These are phyloP conservation scores for Melolontha melolontha DNA, from an alignment of 2,888 invertebrate genomes.

Conservation along the genomic window DNA sequence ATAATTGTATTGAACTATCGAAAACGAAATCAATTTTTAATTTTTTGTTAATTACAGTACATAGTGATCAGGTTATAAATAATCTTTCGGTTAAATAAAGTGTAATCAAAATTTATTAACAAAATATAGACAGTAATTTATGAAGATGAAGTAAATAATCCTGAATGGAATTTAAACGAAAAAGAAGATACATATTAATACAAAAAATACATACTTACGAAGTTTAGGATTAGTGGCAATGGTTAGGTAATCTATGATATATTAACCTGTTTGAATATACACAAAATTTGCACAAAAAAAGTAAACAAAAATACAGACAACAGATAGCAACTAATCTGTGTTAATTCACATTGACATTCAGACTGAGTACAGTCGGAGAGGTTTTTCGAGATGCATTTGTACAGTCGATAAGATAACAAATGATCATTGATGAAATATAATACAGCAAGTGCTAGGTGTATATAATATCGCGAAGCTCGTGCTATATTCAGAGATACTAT, in stretches of 20 bases:
- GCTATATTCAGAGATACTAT: constrained; percentile 30
- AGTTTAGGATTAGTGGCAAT: constrained; percentile 5
- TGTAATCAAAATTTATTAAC: too few relatives aligned
- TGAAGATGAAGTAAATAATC: too few relatives aligned
- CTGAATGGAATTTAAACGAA: too few relatives aligned
- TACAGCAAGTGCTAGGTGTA: constrained; percentile 33
- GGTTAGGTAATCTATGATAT: constrained; percentile 12
- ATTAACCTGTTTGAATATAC: constrained; percentile 19
- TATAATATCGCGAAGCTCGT: constrained; percentile 17
- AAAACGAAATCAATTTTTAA: too few relatives aligned
- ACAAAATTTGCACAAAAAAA: constrained; percentile 21
- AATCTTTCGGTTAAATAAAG: too few relatives aligned
- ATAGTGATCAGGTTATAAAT: too few relatives aligned
- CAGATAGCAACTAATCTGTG: constrained; percentile 28
- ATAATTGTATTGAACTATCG: too few relatives aligned
- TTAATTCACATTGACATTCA: constrained; percentile 29
- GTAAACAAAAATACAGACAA: constrained; percentile 28
- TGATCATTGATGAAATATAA: constrained; percentile 41
- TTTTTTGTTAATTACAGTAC: too few relatives aligned
- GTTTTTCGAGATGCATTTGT: constrained; percentile 36
- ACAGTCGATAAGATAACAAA: constrained; percentile 34
- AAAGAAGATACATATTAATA: not conserved
- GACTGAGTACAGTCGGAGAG: constrained; percentile 30
- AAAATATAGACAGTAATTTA: too few relatives aligned
- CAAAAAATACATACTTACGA: constrained; percentile 13